Base-by-base conservation (phyloP, 2,888 invertebrate species). In the Morpho deidamia region DNA sequence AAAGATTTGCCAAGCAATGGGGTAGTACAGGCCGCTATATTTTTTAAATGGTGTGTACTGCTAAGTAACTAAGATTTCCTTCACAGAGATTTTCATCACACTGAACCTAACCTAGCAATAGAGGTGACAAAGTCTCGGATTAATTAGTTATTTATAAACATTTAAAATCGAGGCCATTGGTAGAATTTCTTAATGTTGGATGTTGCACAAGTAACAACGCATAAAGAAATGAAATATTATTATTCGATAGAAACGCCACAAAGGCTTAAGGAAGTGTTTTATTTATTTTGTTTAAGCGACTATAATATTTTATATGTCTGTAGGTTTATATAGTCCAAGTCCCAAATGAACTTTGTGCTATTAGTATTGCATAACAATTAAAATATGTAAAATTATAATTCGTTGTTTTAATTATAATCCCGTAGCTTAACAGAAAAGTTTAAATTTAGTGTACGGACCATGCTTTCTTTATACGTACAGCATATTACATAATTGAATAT, bases 271-370 rank as follows among this genome's bases (percentile, higher is more conserved):
- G 80, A 85, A 78, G 80, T 74, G 78, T 79, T 81, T 83, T 86
- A 85, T 88, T 88, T 87, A 86, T 88, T 87, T 86, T 79, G 84
- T 84, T 85, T 83, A 81, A 83, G 82, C 78, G 79, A 87, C 83
- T 81, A 23, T 23, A 81, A 85, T 87, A 85, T 82, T 84, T 83
- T 86, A 81, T 83, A 83, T 78, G 75, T 66, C 66, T 64, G 76
- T 69, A 59, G 23, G 23, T 3, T 72, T 72, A 78, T 76, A 75
- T 74, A 78, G 72, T 79, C 73, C 72, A 69, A 75, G 80, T 79
- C 78, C 82, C 79, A 73, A 77, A 68, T 71, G 76, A 80, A 78
- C 74, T 78, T 78, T 74, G 77, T 83, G 85, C 86, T 85, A 83
- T 78, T 83, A 82, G 81, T 78, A 78, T 72, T 79, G 74, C 85